phyloP scores from a whole-genome alignment of 92 coral and sea anemone species.

The Palythoa heliodiscus region DNA sequence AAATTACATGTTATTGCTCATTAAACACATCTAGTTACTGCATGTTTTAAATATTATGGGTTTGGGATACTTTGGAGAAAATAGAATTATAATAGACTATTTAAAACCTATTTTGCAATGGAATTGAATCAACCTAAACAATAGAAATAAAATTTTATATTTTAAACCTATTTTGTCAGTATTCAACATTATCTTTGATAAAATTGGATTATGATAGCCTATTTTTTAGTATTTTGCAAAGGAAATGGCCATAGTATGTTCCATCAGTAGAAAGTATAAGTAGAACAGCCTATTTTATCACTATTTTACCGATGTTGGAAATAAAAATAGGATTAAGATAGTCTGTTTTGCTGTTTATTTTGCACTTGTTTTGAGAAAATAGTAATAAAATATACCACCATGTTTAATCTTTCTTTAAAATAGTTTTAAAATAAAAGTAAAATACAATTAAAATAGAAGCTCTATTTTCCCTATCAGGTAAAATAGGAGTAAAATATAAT shows the following conservation, averaged over 20 bases:
- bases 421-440: constrained; percentile 43
- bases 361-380: constrained; percentile 52
- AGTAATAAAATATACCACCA: constrained; percentile 49
- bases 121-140: not conserved
- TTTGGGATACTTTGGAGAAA: too few species aligned
- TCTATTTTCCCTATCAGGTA: not conserved
- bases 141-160: constrained; percentile 44
- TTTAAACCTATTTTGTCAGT: constrained; percentile 44
- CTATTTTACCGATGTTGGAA: constrained; percentile 44
- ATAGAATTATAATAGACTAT: not conserved
- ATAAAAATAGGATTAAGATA: constrained; percentile 45
- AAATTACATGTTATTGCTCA: too few species aligned
- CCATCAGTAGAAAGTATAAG: constrained; percentile 38
- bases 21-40: too few species aligned
- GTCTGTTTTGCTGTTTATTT: constrained; percentile 49
- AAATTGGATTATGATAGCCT: constrained; percentile 52
- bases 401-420: constrained; percentile 38
- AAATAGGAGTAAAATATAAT: not conserved
- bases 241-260: constrained; percentile 43
- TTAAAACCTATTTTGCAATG: not conserved
- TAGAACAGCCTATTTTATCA: constrained; percentile 52
- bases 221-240: constrained; percentile 51
- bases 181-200: constrained; percentile 33
- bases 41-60: too few species aligned
- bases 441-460: not conserved